Conservation (phyloP, 2,797 vertebrate genomes). For the Lindbergichthys nudifrons region DNA sequence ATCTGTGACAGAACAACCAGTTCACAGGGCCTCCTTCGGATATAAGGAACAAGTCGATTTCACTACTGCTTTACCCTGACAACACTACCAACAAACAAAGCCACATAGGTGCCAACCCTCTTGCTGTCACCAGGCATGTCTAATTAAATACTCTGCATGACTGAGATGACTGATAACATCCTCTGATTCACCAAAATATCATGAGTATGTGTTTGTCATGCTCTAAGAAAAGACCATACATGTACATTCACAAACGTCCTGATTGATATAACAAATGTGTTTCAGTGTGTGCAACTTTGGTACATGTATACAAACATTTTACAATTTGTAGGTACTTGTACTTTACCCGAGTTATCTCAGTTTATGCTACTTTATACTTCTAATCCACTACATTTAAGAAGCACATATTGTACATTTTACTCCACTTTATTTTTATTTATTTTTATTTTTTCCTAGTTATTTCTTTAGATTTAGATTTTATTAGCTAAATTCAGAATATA, state of each 20-base stretch:
- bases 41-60: conserved; percentile 53
- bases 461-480: too few relatives aligned
- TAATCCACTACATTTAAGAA: too few relatives aligned
- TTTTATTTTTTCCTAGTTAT: too few relatives aligned
- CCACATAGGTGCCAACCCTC: not conserved
- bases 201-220: conserved; percentile 4
- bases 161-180: conserved; percentile 49
- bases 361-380: too few relatives aligned
- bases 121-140: not conserved
- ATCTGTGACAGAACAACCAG: conserved; percentile 31
- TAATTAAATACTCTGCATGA: conserved; percentile 2
- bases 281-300: too few relatives aligned
- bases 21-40: conserved; percentile 27
- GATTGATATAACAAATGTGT: too few relatives aligned
- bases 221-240: not conserved
- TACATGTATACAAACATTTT: too few relatives aligned
- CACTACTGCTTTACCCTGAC: conserved; percentile 52
- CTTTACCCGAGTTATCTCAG: too few relatives aligned
- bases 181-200: conserved; percentile 55
- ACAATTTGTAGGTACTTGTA: too few relatives aligned
- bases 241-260: not conserved
- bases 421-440: too few relatives aligned
- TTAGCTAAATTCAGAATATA: too few relatives aligned
- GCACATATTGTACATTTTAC: too few relatives aligned
- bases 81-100: conserved; percentile 28